Evolutionary conservation across 1,140 invertebrate species (phyloP), one percentile per base, ranked within the genome.

Genomic region (Ceratosolen solmsi): DNA sequence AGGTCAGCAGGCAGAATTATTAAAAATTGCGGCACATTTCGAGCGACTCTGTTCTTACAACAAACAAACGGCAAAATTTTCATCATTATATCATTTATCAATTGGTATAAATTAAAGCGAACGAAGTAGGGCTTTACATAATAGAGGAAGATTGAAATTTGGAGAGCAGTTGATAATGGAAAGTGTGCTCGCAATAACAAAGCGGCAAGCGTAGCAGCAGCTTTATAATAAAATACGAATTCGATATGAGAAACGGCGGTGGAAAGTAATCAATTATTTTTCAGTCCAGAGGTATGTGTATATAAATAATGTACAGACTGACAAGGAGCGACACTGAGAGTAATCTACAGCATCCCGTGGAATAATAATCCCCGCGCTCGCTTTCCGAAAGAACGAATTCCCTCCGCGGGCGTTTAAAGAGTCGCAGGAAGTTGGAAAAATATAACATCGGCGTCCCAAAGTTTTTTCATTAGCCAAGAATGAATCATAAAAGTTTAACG

Each of bases 391-490:
- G 60, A 20, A 13, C 17, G 20, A 17, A 30, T 30, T 30, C n/a
- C 13, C 58, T 30, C 58, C 9, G 3, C 25, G 1, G 2, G 7
- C 58, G 27, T 30, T 27, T 60, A 60, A 33, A 65, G 17, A 13
- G 17, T 65, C 33, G 1, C 33, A 27, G 17, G 58, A 30, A 30
- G 5, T 60, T 30, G 58, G 58, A 60, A 60, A 60, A 60, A 60
- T 60, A 60, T 60, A 30, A 60, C 22, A 9, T 7, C 27, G 25
- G 25, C 9, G 27, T 2, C 60, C 33, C 4, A 65, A 65, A 65
- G 60, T 65, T 65, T 65, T 65, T 65, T 65, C 27, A 65, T 65
- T 65, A 65, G 60, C 60, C 60, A 65, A 65, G 33, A 65, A 36
- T 20, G 60, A 65, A 65, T 65, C 15, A 65, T 65, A 36, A 65